phyloP scores from a whole-genome alignment of 2,797 vertebrate species.

The Cossypha caffra region DNA sequence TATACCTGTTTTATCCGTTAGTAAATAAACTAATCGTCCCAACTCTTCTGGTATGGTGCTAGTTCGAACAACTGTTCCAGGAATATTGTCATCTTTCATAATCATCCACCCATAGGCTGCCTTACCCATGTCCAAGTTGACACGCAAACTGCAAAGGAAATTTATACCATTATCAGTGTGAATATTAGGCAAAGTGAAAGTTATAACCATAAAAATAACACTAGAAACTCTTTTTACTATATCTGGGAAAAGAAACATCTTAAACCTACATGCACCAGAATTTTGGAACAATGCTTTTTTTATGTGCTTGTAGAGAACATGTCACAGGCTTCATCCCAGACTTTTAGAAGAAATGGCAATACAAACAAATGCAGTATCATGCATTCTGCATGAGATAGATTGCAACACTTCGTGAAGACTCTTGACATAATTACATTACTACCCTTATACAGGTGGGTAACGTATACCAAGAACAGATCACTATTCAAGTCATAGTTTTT shows the following conservation, averaged over 20 bases:
- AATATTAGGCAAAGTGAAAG: not conserved
- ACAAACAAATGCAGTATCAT: not conserved
- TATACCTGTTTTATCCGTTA: constrained; percentile 96
- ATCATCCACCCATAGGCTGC: constrained; percentile 98
- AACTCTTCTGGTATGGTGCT: constrained; percentile 98
- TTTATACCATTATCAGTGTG: not conserved
- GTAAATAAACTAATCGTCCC: constrained; percentile 92
- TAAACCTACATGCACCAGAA: not conserved
- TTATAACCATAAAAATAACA: not conserved
- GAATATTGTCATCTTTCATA: constrained; percentile 94
- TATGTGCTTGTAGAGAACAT: not conserved
- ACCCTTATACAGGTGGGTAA: not conserved
- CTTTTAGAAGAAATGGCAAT: not conserved
- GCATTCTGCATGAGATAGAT: not conserved
- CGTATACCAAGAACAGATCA: not conserved
- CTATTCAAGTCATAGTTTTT: not conserved
- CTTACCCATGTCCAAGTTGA: constrained; percentile 99
- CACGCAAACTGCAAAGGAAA: constrained; percentile 86
- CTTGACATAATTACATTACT: not conserved
- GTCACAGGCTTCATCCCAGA: not conserved
- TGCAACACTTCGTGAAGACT: not conserved
- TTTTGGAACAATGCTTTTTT: not conserved
- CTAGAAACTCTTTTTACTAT: not conserved
- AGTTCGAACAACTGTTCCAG: constrained; percentile 94
- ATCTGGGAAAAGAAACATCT: not conserved